Base-by-base conservation (phyloP, 2,113 vertebrate genomes). In the Aegotheles bennettii region DNA sequence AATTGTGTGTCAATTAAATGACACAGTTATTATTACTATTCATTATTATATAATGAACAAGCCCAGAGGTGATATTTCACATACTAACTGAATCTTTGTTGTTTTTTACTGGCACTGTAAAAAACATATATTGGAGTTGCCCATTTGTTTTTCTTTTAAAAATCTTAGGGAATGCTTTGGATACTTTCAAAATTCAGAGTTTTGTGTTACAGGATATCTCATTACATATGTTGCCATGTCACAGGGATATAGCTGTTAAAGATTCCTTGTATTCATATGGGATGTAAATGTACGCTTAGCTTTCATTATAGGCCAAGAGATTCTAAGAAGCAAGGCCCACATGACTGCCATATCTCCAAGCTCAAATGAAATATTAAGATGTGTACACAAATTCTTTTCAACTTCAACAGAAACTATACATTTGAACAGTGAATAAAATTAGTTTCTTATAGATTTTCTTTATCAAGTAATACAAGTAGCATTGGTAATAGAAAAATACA, bases 1-100 rank as follows among this genome's bases (percentile, higher is more conserved):
- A 96, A 93, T 79, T 75, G 13, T 63, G 77, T 94, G 92, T 88
- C 95, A 96, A 96, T 96, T 95, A 93, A 93, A 93, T 95, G 85
- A 91, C 92, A 96, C 20, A 77, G 88, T 88, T 96, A 60, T 94
- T 91, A 90, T 64, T 90, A 54, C 57, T 89, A 56, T 84, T 94
- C 85, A 84, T 95, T 93, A 96, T 78, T 90, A 84, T 86, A 87
- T 64, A 90, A 94, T 60, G 40, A 88, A n/a, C 40, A 86, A 90
- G 53, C 31, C 61, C 74, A 84, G 88, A 81, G 67, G 64, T 90
- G 63, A 19, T 68, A 92, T 51, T 90, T 63, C 3, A 3, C 60
- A 59, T 73, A 56, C 28, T 88, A n/a, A n/a, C 11, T 51, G 71
- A 83, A 80, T 67, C 33, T 86, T 48, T 38, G 31, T 36, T 80